phyloP scores from a whole-genome alignment of 2,797 vertebrate genomes.

The Notoglanidium macrostoma region DNA sequence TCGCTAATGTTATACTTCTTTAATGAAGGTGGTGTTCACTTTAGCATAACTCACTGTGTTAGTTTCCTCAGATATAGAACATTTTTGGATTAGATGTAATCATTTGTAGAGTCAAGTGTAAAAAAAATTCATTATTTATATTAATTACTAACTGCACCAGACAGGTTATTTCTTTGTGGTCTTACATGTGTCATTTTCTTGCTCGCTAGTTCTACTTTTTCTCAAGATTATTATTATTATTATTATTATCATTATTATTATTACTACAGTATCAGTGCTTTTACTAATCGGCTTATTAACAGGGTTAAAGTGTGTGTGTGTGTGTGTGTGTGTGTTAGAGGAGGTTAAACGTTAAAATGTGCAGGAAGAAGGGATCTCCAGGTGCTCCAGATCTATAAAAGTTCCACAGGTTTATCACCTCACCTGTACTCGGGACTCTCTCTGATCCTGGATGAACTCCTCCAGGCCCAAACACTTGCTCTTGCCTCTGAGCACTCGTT shows the following conservation, averaged over 20 bases:
- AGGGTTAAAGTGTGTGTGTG: background rate
- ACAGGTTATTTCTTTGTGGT: background rate
- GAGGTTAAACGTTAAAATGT: background rate
- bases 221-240: background rate
- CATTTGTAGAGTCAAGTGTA: background rate
- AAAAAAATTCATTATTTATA: background rate
- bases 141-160: background rate
- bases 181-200: background rate
- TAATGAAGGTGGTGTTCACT: background rate
- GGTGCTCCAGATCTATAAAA: background rate
- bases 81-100: background rate
- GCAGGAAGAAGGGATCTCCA: background rate
- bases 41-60: background rate
- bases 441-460: no score
- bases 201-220: background rate
- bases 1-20: background rate
- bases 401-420: background rate
- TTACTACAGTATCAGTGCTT: background rate
- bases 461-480: background rate
- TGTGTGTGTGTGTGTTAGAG: background rate
- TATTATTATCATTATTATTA: background rate
- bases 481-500: background rate
- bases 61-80: background rate
- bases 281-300: background rate
- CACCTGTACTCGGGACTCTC: background rate